Evolutionary conservation across 2,888 invertebrate genomes (phyloP).

Genomic region (Netelia inedita): DNA sequence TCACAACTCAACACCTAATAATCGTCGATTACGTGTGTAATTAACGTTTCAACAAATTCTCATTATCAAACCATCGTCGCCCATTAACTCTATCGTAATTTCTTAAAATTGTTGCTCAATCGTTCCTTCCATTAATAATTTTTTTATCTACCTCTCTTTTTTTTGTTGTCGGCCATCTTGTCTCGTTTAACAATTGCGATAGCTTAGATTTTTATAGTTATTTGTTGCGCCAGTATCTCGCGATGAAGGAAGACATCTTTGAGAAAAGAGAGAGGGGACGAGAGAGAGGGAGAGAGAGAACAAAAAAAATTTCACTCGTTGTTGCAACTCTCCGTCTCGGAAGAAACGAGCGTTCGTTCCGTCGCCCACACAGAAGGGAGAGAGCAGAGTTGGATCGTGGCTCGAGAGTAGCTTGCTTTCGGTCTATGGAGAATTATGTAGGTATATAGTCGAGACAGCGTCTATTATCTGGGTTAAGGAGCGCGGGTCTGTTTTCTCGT

Average conservation of each 20-base stretch:
- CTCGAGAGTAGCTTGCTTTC: not conserved
- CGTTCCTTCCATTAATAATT: slow-evolving; percentile 40
- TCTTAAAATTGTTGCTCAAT: slow-evolving; percentile 52
- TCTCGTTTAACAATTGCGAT: not conserved
- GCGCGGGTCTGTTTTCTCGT: slow-evolving; percentile 12
- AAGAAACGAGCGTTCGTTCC: slow-evolving; percentile 39
- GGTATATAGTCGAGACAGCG: slow-evolving; percentile 1
- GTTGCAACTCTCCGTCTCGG: slow-evolving; percentile 31
- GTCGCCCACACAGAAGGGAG: slow-evolving; percentile 34
- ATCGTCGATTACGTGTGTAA: no score
- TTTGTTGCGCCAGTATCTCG: not conserved
- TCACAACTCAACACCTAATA: no score
- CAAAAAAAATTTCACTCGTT: not conserved
- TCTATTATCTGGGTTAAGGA: slow-evolving; percentile 48
- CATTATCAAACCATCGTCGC: slow-evolving; percentile 13
- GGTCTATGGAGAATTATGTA: not conserved
- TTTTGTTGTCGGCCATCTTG: slow-evolving; percentile 26
- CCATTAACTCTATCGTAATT: slow-evolving; percentile 53
- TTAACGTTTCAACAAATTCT: not conserved
- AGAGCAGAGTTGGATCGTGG: not conserved
- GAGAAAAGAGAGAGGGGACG: not conserved
- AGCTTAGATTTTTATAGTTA: not conserved
- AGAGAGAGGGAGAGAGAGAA: not conserved
- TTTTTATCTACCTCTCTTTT: slow-evolving; percentile 27
- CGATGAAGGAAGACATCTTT: slow-evolving; percentile 8